Evolutionary conservation across 1,140 invertebrate genomes (phyloP), one percentile per base, ranked within the genome.

Genomic region (Aphelenchoides avenae): DNA sequence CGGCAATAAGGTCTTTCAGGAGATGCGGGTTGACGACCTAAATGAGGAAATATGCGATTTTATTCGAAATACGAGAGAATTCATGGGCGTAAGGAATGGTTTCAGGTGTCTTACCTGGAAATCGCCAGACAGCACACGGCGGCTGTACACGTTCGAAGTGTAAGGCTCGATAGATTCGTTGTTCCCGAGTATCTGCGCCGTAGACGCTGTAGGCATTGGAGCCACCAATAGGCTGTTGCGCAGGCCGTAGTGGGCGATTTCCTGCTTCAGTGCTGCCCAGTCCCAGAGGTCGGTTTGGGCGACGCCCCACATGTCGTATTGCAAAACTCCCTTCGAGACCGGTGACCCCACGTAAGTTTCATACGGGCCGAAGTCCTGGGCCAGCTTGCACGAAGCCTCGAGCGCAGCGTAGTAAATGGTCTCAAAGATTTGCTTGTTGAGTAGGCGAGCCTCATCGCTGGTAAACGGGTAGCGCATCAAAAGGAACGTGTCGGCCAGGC

Each of bases 111-210:
- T 55, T 64, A 84, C 83, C 80, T 86, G 85, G 69, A 86, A 87
- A 77, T 87, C 86, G 11, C 91, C 91, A 29, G 90, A 92, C 9
- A 95, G 80, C 1, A 97, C 92, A 39, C 92, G 82, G 60, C 92
- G 81, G 18, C 86, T 86, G 73, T 97, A 97, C 61, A 97, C 89
- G 75, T 98, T 97, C 24, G 87, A 92, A 0, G 91, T 96, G 76
- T 95, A 97, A 0, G 93, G 89, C 79, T 98, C 93, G 73, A 95
- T 88, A 0, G 89, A 89, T 79, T 97, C 92, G 79, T 96, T 97
- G 70, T 97, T 97, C 5, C 93, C 93, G 24, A 98, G 82, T 73
- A 97, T 98, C 80, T 97, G 93, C 5, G 93, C 92, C 0, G 93
- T 97, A 1, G 91, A 95, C 9, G 93, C 92, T 7, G 93, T 97